Evolutionary conservation across 2,888 invertebrate genomes (phyloP), one percentile per base, ranked within the genome.

Genomic region (Hecatera dysodea): DNA sequence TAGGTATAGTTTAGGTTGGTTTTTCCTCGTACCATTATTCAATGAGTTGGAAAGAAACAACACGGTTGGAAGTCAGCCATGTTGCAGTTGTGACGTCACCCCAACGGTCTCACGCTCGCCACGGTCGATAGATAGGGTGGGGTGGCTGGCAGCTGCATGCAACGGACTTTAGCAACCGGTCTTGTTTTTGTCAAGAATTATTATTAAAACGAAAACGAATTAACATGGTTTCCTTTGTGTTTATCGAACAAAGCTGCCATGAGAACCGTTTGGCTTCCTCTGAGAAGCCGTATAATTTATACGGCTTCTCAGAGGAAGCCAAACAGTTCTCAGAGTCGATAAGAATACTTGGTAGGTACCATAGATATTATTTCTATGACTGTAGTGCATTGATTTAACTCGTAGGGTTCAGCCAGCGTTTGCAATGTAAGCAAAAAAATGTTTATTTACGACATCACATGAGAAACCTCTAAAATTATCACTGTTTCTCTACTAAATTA

Each of bases 81-180:
- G 22, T 81, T n/a, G n/a, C n/a, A n/a, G n/a, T n/a, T 84, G 60
- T 85, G 76, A 79, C 86, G 86, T 85, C 85, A 83, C 55, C 74
- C 81, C 76, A 67, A 76, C 72, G 74, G 67, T 78, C 81, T 78
- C 83, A 77, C 84, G 85, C 74, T 74, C 61, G 33, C 22, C 27
- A 57, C 65, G 80, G 61, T 74, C 74, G 78, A 75, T 74, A 70
- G 71, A 71, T 57, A 72, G 70, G 61, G 67, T 53, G 42, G 75
- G 68, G 73, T 68, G 66, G 36, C 29, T 52, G 72, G 78, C 86
- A 87, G 87, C 87, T 87, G 86, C 75, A 65, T 68, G 59, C 78
- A 87, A 87, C 87, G 86, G 68, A 81, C 75, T 85, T 83, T 78
- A 73, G 63, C 72, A 77, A 81, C 78, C 78, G 80, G 67, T 77